phyloP scores from a whole-genome alignment of 2,888 invertebrate genomes.

The Dryobotodes eremita region DNA sequence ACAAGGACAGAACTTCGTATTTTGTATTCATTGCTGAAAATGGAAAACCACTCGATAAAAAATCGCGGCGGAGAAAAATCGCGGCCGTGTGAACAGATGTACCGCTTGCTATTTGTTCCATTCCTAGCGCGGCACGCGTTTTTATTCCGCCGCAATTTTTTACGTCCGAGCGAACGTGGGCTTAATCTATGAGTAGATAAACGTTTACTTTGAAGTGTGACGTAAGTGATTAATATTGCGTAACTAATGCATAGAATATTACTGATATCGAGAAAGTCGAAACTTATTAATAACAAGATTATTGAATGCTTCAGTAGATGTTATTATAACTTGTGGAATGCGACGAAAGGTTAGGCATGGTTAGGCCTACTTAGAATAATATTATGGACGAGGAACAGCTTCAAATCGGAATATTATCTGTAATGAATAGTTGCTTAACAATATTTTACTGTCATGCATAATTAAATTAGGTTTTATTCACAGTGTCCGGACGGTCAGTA shows the following conservation, averaged over 20 bases:
- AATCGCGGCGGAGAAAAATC: too few relatives aligned
- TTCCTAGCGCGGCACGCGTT: too few relatives aligned
- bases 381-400: not conserved
- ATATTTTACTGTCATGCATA: not conserved
- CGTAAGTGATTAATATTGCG: constrained; percentile 36
- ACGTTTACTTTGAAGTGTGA: constrained; percentile 31
- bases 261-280: constrained; percentile 59
- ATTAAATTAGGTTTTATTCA: not conserved
- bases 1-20: too few relatives aligned
- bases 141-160: too few relatives aligned
- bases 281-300: constrained; percentile 39
- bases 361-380: not conserved
- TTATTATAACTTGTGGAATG: constrained; percentile 16
- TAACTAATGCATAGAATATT: constrained; percentile 40
- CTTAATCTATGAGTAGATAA: constrained; percentile 13
- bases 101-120: too few relatives aligned
- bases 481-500: not conserved
- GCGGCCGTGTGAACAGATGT: too few relatives aligned
- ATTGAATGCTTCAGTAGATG: constrained; percentile 17
- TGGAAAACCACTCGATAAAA: too few relatives aligned
- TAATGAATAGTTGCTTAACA: not conserved
- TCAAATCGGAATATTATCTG: not conserved
- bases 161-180: too few relatives aligned
- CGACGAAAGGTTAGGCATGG: not conserved
- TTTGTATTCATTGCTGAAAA: too few relatives aligned